Evolutionary conservation across 1,140 invertebrate genomes (phyloP).

Genomic region (Heliconius hewitsoni): DNA sequence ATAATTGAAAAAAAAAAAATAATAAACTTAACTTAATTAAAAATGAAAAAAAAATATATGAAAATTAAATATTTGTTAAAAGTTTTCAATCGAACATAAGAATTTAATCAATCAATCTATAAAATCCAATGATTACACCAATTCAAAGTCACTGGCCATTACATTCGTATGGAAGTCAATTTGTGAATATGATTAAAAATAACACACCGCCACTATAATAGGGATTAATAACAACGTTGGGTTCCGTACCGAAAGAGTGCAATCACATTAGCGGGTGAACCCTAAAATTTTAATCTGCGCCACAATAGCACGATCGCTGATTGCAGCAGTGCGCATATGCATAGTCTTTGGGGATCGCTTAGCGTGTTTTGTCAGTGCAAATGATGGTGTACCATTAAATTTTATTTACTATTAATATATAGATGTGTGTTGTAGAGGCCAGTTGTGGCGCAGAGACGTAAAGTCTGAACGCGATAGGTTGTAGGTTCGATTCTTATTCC

Average conservation of each 20-base stretch:
- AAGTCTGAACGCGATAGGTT: too few species aligned
- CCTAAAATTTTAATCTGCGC: constrained; percentile 80
- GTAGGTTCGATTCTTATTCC: too few species aligned
- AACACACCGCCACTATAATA: constrained; percentile 69
- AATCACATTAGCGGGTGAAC: constrained; percentile 80
- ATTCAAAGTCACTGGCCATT: constrained; percentile 12
- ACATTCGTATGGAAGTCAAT: constrained; percentile 39
- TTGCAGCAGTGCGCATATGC: constrained; percentile 78
- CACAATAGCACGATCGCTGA: constrained; percentile 78
- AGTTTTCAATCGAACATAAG: neutral
- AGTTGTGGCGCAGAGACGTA: too few species aligned
- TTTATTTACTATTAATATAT: neutral
- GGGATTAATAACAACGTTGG: constrained; percentile 60
- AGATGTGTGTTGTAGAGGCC: neutral
- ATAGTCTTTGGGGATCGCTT: constrained; percentile 79
- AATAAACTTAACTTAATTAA: neutral
- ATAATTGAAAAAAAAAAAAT: neutral
- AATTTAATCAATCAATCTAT: neutral
- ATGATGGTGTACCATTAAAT: neutral
- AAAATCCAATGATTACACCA: neutral
- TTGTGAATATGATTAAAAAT: constrained; percentile 69
- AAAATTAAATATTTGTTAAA: neutral
- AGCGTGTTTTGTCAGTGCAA: constrained; percentile 54
- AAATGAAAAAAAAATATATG: neutral
- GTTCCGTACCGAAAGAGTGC: constrained; percentile 69